Percentiles rank a stretch among this genome's conserved stretches.
phyloP scores from a whole-genome alignment of 2,888 invertebrate species.

The Meliscaeva auricollis region DNA sequence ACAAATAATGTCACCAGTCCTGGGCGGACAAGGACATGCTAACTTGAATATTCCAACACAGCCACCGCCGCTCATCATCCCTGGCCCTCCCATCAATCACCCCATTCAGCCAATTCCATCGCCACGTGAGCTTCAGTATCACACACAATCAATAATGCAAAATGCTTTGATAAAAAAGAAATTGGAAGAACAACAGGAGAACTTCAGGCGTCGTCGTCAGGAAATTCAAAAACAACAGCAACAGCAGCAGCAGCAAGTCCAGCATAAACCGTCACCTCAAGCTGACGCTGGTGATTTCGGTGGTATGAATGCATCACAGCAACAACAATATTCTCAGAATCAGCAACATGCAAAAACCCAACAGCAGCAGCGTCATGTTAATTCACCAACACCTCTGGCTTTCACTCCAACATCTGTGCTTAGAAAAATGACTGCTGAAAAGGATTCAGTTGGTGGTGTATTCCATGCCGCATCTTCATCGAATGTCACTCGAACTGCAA shows the following conservation, averaged over 20 bases:
- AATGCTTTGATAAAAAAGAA: conserved; percentile 94
- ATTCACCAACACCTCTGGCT: conserved; percentile 90
- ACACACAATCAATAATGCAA: conserved; percentile 95
- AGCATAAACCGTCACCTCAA: conserved; percentile 51
- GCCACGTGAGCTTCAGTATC: conserved; percentile 92
- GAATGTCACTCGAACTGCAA: conserved; percentile 40
- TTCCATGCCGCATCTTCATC: conserved; percentile 72
- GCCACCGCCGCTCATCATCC: conserved; percentile 60
- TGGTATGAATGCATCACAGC: conserved; percentile 45
- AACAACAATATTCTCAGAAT: conserved; percentile 70
- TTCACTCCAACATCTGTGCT: conserved; percentile 97
- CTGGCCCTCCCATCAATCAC: conserved; percentile 58
- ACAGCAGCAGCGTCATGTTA: conserved; percentile 79
- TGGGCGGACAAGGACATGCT: conserved; percentile 58
- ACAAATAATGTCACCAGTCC: conserved; percentile 73
- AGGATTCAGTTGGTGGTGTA: conserved; percentile 85
- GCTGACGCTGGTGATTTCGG: conserved; percentile 41
- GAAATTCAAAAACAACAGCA: conserved; percentile 84
- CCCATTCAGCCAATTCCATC: conserved; percentile 86
- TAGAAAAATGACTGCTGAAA: conserved; percentile 97
- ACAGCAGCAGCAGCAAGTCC: conserved; percentile 72
- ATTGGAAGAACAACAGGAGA: conserved; percentile 94
- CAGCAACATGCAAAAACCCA: conserved; percentile 76
- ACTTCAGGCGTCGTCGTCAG: conserved; percentile 92
- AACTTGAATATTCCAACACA: conserved; percentile 58